Evolutionary conservation across 1,140 invertebrate species (phyloP), one percentile per base, ranked within the genome.

Genomic region (Glomeris maerens): DNA sequence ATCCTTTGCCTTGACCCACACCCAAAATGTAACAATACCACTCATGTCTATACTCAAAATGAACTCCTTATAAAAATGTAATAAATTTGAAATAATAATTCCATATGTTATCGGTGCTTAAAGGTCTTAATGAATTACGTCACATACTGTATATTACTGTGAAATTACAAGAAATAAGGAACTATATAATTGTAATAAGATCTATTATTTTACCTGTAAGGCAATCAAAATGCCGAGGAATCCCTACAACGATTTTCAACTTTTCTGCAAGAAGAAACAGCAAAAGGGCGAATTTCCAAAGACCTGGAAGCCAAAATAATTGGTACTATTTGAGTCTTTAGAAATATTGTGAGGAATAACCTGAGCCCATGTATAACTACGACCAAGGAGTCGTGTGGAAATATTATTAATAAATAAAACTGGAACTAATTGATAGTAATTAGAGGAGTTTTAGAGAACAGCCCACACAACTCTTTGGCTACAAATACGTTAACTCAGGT

Each of bases 261-360:
- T 2, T 81, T 82, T 61, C 60, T 83, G 10, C 79, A 83, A 61
- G 66, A 69, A n/a, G 78, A 82, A 63, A 75, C 78, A 1, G 76
- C 76, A 55, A 66, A 76, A 49, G 80, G 79, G 31, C 73, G 76
- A 41, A 79, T 83, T 41, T 79, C 79, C 1, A 65, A 75, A 49
- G 71, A 74, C 47, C 67, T 82, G 50, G 77, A 82, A 62, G 79
- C 80, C 68, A 81, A 80, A 72, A 76, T 83, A 14, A 69, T 83
- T 46, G 75, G 80, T 83, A 64, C 64, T 61, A 52, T 27, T 29
- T 5, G 31, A 26, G 14, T 1, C n/a, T 45, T 45, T 14, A 27
- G 21, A n/a, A 13, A 38, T 23, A 27, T 31, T 29, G 17, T 52
- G 22, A 23, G 40, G 29, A 13, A 21, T n/a, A 55, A 21, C n/a